Conservation (phyloP, 2,888 invertebrate species). For the Mechanitis messenoides region DNA sequence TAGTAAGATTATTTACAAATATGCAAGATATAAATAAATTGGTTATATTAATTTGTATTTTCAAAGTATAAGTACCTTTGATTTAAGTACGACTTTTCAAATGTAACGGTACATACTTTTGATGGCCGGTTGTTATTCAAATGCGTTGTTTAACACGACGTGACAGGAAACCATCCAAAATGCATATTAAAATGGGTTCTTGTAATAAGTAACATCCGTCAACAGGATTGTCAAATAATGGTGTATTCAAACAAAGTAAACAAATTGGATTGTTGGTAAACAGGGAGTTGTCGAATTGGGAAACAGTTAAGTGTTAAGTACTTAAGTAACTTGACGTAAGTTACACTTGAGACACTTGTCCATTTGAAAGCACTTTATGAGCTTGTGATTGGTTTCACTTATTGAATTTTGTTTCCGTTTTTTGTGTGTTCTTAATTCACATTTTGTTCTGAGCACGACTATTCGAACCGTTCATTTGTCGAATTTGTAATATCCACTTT, state of each 20-base stretch:
- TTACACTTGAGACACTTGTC: conserved; percentile 29
- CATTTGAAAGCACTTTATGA: no score
- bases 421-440: no score
- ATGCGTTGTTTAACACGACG: conserved; percentile 32
- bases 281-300: no score
- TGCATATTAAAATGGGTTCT: conserved; percentile 26
- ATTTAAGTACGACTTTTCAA: neutral
- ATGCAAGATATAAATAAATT: neutral
- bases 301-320: conserved; percentile 9
- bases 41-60: neutral
- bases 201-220: conserved; percentile 30
- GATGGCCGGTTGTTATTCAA: conserved; percentile 26
- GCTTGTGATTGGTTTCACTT: no score
- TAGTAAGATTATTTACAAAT: neutral
- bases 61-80: no score
- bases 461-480: no score
- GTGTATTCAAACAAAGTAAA: conserved; percentile 15
- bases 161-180: conserved; percentile 35
- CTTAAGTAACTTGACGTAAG: conserved; percentile 28
- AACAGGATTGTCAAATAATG: conserved; percentile 30
- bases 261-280: neutral
- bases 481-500: no score
- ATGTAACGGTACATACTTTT: conserved; percentile 29
- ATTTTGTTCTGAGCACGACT: no score
- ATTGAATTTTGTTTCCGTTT: no score